Conservation (phyloP, 2,113 vertebrate genomes). For the Python bivittatus region DNA sequence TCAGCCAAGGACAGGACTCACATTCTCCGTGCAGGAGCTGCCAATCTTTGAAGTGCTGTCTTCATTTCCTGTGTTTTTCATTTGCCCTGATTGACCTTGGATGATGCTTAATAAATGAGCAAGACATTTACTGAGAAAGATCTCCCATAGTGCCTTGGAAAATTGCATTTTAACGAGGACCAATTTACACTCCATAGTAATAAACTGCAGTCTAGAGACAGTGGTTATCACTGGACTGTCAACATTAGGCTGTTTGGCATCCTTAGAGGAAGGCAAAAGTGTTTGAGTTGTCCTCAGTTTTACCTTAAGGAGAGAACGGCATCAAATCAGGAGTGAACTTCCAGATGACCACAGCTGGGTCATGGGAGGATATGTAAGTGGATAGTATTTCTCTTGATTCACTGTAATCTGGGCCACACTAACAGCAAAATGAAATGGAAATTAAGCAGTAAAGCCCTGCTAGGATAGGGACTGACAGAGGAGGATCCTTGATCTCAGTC, state of each 20-base stretch:
- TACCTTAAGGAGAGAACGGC: background rate
- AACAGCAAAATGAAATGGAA: background rate
- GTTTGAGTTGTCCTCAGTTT: background rate
- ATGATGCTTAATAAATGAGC: slow-evolving; percentile 43
- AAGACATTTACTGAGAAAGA: slow-evolving; percentile 48
- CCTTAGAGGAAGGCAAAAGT: slow-evolving; percentile 16
- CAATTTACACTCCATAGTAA: slow-evolving; percentile 22
- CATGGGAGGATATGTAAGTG: background rate
- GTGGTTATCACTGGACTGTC: slow-evolving; percentile 45
- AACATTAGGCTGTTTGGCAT: background rate
- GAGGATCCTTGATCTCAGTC: background rate
- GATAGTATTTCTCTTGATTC: background rate
- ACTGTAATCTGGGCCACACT: background rate
- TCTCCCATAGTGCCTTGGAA: slow-evolving; percentile 41
- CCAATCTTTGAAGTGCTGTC: slow-evolving; percentile 23
- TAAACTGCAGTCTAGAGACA: slow-evolving; percentile 34
- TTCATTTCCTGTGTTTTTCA: slow-evolving; percentile 26
- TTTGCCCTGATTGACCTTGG: slow-evolving; percentile 1
- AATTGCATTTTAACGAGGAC: slow-evolving; percentile 54
- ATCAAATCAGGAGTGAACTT: background rate
- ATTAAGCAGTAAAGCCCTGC: background rate
- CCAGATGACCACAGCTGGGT: background rate
- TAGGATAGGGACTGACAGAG: background rate
- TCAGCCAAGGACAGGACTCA: slow-evolving; percentile 5
- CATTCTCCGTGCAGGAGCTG: background rate